Base-by-base conservation (phyloP, 1,140 invertebrate species). In the Zaprionus africanus region DNA sequence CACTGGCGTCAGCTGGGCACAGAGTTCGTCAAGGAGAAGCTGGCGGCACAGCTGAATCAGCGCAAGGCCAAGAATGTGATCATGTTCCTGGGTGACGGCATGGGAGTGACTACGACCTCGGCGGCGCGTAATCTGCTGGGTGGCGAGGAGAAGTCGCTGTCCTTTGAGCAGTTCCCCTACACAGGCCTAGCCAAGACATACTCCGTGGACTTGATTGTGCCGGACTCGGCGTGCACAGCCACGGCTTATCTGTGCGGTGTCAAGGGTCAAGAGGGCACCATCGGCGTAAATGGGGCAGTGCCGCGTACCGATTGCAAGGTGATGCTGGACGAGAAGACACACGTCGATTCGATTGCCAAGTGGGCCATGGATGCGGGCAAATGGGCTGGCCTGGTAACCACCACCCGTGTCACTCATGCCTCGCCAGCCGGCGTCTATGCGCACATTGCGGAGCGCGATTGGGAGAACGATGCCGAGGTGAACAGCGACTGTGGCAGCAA, bases 161-260 rank as follows among this genome's bases (percentile, higher is more conserved):
- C 94, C 36, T 97, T 97, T 79, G 97, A 97, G 79, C 94, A 95
- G 62, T 97, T 97, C 79, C 96, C 96, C 1, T 93, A 95, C 65
- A 93, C 94, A 5, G 96, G 95, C n/a, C 87, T 97, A 12, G 94
- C 95, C 0, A 97, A 97, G 96, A 98, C 97, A 0, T 98, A 98
- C 91, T 97, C 96, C 81, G 94, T 97, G 26, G 95, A 98, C 90
- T 94, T 94, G 28, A 97, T 97, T 94, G 95, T 96, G 0, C 94
- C 97, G 0, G 97, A 98, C 91, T 97, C 96, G 0, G 97, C 97
- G 0, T 95, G 94, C 36, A 95, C 95, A 4, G 91, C 91, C 1
- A 98, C 97, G 0, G 97, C 97, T 0, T 97, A 97, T 76, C 93
- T 98, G 15, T 94, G 94, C 13, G 98, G 98, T 2, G 95, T 98